Percentiles rank a stretch among this genome's conserved stretches.
phyloP scores from a whole-genome alignment of 2,888 invertebrate genomes.

The Synergus japonicus region DNA sequence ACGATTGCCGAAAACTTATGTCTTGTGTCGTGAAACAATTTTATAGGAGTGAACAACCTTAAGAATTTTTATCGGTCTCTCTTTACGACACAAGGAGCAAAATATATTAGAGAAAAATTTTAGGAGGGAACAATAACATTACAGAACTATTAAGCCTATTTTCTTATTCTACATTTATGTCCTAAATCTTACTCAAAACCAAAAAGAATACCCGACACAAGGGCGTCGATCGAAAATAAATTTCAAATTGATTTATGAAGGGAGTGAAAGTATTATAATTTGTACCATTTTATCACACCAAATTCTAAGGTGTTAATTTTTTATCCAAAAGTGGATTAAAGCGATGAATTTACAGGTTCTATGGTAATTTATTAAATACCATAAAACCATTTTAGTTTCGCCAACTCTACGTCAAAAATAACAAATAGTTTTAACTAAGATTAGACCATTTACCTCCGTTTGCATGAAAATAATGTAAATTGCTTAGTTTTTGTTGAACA shows the following conservation, averaged over 20 bases:
- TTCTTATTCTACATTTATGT: neutral
- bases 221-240: neutral
- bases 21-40: slow-evolving; percentile 8
- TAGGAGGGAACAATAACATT: neutral
- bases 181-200: neutral
- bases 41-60: neutral
- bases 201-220: neutral
- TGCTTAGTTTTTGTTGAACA: too few species aligned
- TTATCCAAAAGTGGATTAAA: too few species aligned
- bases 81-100: neutral
- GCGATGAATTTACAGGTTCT: too few species aligned
- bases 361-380: too few species aligned
- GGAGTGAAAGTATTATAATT: neutral
- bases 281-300: neutral
- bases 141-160: neutral
- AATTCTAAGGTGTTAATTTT: too few species aligned
- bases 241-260: neutral
- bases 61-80: slow-evolving; percentile 45
- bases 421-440: too few species aligned
- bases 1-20: slow-evolving; percentile 9
- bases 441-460: too few species aligned
- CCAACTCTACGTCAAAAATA: too few species aligned
- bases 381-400: too few species aligned
- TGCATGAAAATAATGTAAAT: too few species aligned
- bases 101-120: neutral